Evolutionary conservation across 2,113 vertebrate genomes (phyloP), one percentile per base, ranked within the genome.

Genomic region (Geococcyx californianus): DNA sequence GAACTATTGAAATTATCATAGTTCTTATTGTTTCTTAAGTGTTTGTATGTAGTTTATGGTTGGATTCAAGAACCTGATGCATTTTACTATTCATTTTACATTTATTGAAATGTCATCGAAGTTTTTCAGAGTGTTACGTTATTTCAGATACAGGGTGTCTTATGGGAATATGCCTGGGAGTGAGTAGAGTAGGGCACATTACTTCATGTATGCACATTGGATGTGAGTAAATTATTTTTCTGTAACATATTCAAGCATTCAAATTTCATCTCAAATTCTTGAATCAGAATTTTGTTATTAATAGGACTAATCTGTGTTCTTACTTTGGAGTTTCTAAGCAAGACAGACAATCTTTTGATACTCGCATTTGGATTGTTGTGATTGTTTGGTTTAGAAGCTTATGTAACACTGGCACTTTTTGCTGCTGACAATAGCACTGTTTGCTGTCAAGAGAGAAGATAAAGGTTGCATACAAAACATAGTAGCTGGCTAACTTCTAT

Each of bases 61-160:
- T 76, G 33, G 64, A 85, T 47, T 62, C 12, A 40, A 68, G 64
- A 92, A 86, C 52, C 89, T 54, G 69, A 68, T 58, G 16, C 28
- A 33, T 66, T 92, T 95, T 90, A 54, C 28, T 81, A 40, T 77
- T 80, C 24, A 54, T 81, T 89, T 82, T 87, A 24, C 75, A 58
- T 58, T 38, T 94, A 88, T 91, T 94, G 68, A 93, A 90, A 84
- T 88, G 67, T 73, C 72, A 42, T 91, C 78, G 49, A 42, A 90
- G 52, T 49, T 38, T 59, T 93, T 55, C n/a, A 74, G 67, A 40
- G 47, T 51, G 64, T 94, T 95, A 84, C 10, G 0, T 96, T 60
- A 77, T 62, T 84, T 86, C 82, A 90, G 29, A 89, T 95, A 90
- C 74, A 94, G 59, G 40, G 54, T 94, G 74, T 77, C 85, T 88